phyloP scores from a whole-genome alignment of 2,888 invertebrate genomes.

The Petrolisthes manimaculis region DNA sequence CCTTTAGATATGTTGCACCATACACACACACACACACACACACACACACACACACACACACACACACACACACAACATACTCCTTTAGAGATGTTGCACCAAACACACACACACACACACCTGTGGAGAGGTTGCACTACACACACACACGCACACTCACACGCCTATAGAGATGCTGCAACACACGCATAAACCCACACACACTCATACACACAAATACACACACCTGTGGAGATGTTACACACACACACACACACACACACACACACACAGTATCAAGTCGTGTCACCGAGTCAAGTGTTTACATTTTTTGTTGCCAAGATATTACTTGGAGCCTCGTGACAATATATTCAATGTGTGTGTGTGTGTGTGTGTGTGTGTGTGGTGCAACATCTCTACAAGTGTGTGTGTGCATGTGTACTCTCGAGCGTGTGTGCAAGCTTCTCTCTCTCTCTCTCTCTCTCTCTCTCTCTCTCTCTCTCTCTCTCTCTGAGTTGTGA shows the following conservation, averaged over 20 bases:
- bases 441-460: background rate
- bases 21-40: slow-evolving; percentile 23
- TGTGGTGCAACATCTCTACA: slow-evolving; percentile 5
- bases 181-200: background rate
- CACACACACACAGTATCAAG: background rate
- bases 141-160: background rate
- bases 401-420: slow-evolving; percentile 4
- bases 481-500: background rate
- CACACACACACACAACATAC: background rate
- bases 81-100: background rate
- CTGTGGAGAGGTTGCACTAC: background rate
- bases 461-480: background rate
- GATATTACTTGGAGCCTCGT: too few relatives aligned
- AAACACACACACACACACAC: background rate
- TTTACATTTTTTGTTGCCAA: too few relatives aligned
- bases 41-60: slow-evolving; percentile 15
- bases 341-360: background rate
- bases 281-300: too few relatives aligned
- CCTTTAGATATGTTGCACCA: background rate
- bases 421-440: background rate
- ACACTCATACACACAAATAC: background rate
- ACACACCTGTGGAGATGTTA: background rate
- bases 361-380: slow-evolving; percentile 23
- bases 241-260: slow-evolving; percentile 21
- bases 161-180: background rate